Evolutionary conservation across 2,797 vertebrate genomes (phyloP), one percentile per base, ranked within the genome.

Genomic region (Onychomys torridus): DNA sequence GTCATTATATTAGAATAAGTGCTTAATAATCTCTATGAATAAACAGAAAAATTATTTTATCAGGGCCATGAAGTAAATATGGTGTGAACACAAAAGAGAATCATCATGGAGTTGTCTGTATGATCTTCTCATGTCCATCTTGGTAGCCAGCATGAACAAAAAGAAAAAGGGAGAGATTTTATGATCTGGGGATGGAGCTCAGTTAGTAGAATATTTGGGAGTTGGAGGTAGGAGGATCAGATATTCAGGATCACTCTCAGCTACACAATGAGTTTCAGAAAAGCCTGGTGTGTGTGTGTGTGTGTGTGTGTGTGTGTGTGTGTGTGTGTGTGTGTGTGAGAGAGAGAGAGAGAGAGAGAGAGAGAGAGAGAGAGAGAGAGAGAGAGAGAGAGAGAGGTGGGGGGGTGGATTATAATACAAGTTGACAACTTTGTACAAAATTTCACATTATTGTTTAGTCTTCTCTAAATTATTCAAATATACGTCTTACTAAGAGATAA

Each of bases 381-480:
- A 59, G n/a, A 40, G 21, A 61, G 37, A 63, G n/a, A 81, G 32
- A 81, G 5, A 59, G 6, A 63, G 3, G 49, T 13, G 59, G 49
- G 49, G n/a, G n/a, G n/a, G n/a, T n/a, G n/a, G 49, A 52, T 13
- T n/a, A n/a, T 14, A 14, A 85, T 17, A 67, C 1, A 63, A 49
- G 32, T 49, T 49, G 6, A 57, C 6, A 29, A 43, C 21, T 69
- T 95, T 16, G 61, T 0, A 46, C 4, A 83, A 82, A 52, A 82
- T 75, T 55, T n/a, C 55, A 79, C 5, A 8, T 29, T 65, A 79
- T 27, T 81, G 9, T 73, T 91, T 46, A 94, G 16, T 37, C 61
- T 83, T 77, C 95, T 86, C 40, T 29, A 21, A 95, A 34, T 34
- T 27, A 93, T 57, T 63, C 83, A 81, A 96, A 63, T 17, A 46